phyloP scores from a whole-genome alignment of 2,113 vertebrate genomes.

The Loxodonta africana region DNA sequence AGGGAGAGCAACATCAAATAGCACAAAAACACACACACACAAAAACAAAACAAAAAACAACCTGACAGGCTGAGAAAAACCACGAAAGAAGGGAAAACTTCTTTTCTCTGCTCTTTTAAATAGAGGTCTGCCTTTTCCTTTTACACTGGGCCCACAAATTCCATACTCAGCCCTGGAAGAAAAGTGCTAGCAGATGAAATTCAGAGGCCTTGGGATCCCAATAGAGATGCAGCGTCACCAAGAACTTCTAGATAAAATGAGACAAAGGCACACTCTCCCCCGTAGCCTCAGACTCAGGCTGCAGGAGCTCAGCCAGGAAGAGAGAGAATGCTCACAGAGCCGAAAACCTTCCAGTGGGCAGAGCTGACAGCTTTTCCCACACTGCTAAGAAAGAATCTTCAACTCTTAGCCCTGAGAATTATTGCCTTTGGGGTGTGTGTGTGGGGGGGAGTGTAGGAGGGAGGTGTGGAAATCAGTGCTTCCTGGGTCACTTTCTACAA shows the following conservation, averaged over 20 bases:
- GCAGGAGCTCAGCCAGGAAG: not conserved
- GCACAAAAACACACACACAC: not conserved
- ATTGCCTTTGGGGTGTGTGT: not conserved
- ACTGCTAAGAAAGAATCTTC: not conserved
- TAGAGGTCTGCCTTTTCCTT: not conserved
- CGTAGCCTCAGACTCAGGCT: not conserved
- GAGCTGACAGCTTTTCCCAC: constrained; percentile 7
- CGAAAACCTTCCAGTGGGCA: not conserved
- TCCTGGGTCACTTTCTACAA: constrained; percentile 39
- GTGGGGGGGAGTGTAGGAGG: not conserved
- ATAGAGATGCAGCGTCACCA: not conserved
- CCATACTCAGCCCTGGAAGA: not conserved
- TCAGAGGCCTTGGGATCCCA: not conserved
- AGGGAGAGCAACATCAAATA: not conserved
- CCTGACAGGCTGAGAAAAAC: not conserved
- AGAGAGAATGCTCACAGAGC: not conserved
- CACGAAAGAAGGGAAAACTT: not conserved
- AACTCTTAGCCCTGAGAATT: constrained; percentile 47
- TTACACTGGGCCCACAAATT: not conserved
- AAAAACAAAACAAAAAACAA: not conserved
- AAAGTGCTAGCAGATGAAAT: constrained; percentile 15
- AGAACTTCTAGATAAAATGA: constrained; percentile 26
- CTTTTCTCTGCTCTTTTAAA: not conserved
- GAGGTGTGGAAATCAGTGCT: not conserved
- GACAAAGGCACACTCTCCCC: not conserved